phyloP scores from a whole-genome alignment of 1,140 invertebrate genomes.

The Drosophila grimshawi region DNA sequence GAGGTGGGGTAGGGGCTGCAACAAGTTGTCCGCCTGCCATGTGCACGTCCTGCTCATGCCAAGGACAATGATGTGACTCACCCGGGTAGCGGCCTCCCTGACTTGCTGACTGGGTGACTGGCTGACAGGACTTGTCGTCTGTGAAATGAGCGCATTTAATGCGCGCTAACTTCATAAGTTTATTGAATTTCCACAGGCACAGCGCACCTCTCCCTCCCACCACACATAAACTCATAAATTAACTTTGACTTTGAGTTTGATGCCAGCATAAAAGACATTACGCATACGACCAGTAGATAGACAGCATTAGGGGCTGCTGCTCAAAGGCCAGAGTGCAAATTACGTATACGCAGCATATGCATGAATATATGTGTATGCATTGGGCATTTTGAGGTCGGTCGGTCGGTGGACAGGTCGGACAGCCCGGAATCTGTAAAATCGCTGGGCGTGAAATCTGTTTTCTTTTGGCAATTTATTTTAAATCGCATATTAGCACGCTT shows the following conservation, averaged over 20 bases:
- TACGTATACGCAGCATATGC: constrained; percentile 36
- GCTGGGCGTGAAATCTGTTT: constrained; percentile 50
- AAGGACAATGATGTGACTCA: constrained; percentile 14
- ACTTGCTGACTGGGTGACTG: not conserved
- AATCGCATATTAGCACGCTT: constrained; percentile 56
- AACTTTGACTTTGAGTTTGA: constrained; percentile 68
- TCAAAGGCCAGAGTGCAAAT: constrained; percentile 33
- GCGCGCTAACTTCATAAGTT: constrained; percentile 73
- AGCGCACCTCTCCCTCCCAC: constrained; percentile 1
- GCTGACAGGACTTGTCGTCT: constrained; percentile 2
- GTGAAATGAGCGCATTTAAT: constrained; percentile 62
- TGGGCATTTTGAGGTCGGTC: constrained; percentile 4
- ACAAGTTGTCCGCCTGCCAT: constrained; percentile 51
- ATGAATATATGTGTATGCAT: not conserved
- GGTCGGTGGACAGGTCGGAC: not conserved
- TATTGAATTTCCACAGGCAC: constrained; percentile 60
- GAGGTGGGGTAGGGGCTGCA: constrained; percentile 23
- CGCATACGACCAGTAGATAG: constrained; percentile 59
- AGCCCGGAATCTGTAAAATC: constrained; percentile 4
- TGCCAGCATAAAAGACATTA: constrained; percentile 72
- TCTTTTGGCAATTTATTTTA: constrained; percentile 54
- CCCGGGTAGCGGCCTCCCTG: not conserved
- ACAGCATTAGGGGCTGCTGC: not conserved
- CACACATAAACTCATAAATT: constrained; percentile 51
- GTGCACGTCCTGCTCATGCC: constrained; percentile 1